These are phyloP conservation scores for Saguinus imperator DNA, from an alignment of 2,113 vertebrate genomes.

Conservation along the genomic window DNA sequence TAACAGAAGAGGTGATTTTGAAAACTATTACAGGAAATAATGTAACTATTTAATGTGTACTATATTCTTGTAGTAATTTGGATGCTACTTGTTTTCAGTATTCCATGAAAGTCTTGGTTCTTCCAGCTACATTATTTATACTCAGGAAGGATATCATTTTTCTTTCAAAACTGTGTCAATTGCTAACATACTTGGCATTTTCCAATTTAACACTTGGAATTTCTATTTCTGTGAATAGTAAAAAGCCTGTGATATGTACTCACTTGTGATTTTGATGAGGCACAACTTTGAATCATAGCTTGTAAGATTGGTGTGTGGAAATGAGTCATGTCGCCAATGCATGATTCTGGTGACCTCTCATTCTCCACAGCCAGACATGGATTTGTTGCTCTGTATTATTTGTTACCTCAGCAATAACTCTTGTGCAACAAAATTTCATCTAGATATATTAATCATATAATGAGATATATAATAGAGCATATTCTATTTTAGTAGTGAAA, in stretches of 20 bases:
- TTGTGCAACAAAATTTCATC: neutral
- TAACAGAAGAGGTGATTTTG: neutral
- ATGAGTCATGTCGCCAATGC: neutral
- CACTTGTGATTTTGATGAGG: neutral
- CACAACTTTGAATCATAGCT: neutral
- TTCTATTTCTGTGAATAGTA: constrained; percentile 3
- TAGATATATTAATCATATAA: neutral
- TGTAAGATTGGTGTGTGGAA: neutral
- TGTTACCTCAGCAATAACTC: neutral
- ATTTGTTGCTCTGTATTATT: neutral
- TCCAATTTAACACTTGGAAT: neutral
- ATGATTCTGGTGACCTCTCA: neutral
- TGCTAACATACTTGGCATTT: constrained; percentile 28
- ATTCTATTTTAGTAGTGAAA: constrained; percentile 2
- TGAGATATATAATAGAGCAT: neutral
- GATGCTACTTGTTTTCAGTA: neutral
- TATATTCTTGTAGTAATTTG: constrained; percentile 2
- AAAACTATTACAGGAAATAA: neutral
- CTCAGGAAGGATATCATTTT: neutral
- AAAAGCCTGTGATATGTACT: neutral
- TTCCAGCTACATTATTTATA: constrained; percentile 6
- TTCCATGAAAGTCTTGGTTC: neutral
- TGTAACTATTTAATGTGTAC: neutral
- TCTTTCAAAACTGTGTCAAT: constrained; percentile 23
- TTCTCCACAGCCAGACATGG: neutral